phyloP scores from a whole-genome alignment of 2,888 invertebrate species.

The Polyploca ridens region DNA sequence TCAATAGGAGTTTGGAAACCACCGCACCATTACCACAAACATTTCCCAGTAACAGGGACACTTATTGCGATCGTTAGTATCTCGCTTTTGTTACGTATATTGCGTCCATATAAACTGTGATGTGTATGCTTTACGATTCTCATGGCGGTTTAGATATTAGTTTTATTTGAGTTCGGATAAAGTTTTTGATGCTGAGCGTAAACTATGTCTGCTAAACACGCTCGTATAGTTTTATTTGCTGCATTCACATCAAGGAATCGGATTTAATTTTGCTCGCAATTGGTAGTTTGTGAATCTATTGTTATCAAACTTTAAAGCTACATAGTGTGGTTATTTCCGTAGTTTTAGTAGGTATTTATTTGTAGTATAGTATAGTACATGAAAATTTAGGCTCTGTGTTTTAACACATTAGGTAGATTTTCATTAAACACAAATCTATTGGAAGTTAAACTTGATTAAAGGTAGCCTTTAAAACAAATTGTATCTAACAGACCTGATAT shows the following conservation, averaged over 20 bases:
- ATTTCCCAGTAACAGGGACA: conserved; percentile 48
- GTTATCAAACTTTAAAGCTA: not conserved
- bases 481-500: no score
- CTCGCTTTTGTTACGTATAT: conserved; percentile 24
- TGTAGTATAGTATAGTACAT: no score
- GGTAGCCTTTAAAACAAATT: no score
- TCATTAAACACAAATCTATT: no score
- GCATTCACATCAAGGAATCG: not conserved
- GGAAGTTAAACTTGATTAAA: no score
- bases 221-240: conserved; percentile 8
- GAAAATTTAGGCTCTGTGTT: not conserved
- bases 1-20: conserved; percentile 53
- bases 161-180: conserved; percentile 17
- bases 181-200: conserved; percentile 8
- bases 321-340: not conserved
- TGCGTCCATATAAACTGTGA: conserved; percentile 22
- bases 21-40: conserved; percentile 51
- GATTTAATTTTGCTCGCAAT: not conserved
- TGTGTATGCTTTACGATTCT: conserved; percentile 24
- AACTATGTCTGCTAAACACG: conserved; percentile 1
- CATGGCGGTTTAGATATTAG: conserved; percentile 18
- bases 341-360: not conserved
- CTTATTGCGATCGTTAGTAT: conserved; percentile 42
- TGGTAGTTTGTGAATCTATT: not conserved
- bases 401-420: no score